Conservation (phyloP, 2,113 vertebrate species). For the Anarhynchus alexandrinus region DNA sequence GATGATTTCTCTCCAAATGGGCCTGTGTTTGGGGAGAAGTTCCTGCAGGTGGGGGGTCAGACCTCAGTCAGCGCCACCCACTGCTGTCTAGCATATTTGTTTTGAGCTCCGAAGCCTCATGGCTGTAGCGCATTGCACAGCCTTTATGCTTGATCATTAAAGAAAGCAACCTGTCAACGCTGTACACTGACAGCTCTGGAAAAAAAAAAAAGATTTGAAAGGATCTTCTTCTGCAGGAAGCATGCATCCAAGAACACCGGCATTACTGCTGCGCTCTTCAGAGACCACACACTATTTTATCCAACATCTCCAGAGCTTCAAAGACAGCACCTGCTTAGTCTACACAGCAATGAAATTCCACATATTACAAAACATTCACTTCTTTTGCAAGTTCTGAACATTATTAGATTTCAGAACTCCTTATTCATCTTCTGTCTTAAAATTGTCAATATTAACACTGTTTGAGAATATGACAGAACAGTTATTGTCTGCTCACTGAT, state of each 20-base stretch:
- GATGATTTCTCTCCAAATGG: not conserved
- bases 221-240: not conserved
- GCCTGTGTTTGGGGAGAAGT: accelerated
- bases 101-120: not conserved
- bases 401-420: not conserved
- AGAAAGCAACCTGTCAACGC: not conserved
- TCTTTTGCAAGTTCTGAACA: not conserved
- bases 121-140: not conserved
- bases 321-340: not conserved
- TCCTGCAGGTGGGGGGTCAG: not conserved
- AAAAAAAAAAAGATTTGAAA: not conserved
- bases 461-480: not conserved
- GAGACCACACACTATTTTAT: not conserved
- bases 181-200: not conserved
- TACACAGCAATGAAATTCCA: not conserved
- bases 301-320: not conserved
- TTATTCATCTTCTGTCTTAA: not conserved
- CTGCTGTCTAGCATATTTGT: not conserved
- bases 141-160: not conserved
- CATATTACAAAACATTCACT: not conserved
- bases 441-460: not conserved
- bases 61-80: not conserved
- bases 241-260: not conserved
- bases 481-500: not conserved
- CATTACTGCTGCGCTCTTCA: not conserved